These are phyloP conservation scores for Macroteleia sp. DNA, from an alignment of 2,888 invertebrate genomes.

Conservation along the genomic window DNA sequence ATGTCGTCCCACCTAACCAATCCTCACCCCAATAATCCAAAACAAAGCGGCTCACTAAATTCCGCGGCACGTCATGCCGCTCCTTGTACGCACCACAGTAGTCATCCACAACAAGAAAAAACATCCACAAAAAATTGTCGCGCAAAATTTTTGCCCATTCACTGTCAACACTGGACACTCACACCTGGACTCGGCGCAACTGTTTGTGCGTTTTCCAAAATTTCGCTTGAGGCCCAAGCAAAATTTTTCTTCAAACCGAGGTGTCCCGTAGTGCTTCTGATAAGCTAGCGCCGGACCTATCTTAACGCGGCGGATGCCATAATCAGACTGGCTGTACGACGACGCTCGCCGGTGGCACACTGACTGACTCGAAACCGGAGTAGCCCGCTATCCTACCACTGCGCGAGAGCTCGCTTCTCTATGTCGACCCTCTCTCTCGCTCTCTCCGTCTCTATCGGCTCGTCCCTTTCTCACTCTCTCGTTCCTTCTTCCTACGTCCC, in stretches of 20 bases:
- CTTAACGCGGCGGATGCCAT: conserved; percentile 62
- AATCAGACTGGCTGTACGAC: conserved; percentile 63
- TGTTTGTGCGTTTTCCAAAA: not conserved
- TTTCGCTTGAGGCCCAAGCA: too few relatives aligned
- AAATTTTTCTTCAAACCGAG: too few relatives aligned
- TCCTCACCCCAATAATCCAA: conserved; percentile 10
- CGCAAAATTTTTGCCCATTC: conserved; percentile 10
- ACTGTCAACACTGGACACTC: conserved; percentile 24
- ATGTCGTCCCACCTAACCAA: conserved; percentile 67
- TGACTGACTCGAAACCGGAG: conserved; percentile 83
- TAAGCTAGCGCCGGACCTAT: conserved; percentile 57
- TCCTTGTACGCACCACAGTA: conserved; percentile 28
- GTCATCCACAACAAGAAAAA: conserved; percentile 25
- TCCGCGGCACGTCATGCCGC: conserved; percentile 48
- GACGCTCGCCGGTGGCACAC: conserved; percentile 83
- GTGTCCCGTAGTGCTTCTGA: conserved; percentile 24
- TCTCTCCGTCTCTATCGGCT: conserved; percentile 19
- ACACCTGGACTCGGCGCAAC: not conserved
- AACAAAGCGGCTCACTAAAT: conserved; percentile 35
- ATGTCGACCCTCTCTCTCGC: conserved; percentile 27
- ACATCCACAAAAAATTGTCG: conserved; percentile 7
- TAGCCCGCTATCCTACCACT: conserved; percentile 81
- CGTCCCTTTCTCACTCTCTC: conserved; percentile 10
- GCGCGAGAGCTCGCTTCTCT: conserved; percentile 57
- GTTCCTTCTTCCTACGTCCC: too few relatives aligned